phyloP scores from a whole-genome alignment of 2,113 vertebrate species.

The Tonatia bakeri region DNA sequence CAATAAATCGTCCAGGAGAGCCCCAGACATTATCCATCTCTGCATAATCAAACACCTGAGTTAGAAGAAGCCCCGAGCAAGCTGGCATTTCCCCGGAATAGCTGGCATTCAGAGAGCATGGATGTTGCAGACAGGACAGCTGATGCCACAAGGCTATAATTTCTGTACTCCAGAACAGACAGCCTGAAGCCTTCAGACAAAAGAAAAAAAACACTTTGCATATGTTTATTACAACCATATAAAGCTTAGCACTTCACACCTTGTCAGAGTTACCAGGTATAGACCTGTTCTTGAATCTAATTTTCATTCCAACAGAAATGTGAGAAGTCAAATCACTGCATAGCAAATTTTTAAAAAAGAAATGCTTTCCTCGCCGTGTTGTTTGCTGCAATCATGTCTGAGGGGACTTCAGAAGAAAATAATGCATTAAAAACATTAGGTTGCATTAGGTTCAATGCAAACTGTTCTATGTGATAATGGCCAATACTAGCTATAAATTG shows the following conservation, averaged over 20 bases:
- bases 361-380: not conserved
- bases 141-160: not conserved
- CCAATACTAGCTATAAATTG: conserved; percentile 37
- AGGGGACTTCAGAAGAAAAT: conserved; percentile 34
- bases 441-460: conserved; percentile 38
- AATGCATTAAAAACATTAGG: conserved; percentile 22
- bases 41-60: not conserved
- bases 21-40: not conserved
- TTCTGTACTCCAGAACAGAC: not conserved
- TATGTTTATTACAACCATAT: conserved; percentile 30
- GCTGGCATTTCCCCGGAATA: not conserved
- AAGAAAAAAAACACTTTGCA: not conserved
- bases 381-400: conserved; percentile 33
- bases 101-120: not conserved
- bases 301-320: conserved; percentile 63
- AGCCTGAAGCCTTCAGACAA: not conserved
- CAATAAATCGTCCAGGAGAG: not conserved
- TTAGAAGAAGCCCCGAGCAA: not conserved
- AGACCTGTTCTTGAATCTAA: conserved; percentile 55
- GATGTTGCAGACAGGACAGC: not conserved
- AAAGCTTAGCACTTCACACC: conserved; percentile 56
- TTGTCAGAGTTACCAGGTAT: conserved; percentile 49
- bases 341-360: not conserved
- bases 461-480: conserved; percentile 48
- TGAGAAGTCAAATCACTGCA: conserved; percentile 47